phyloP scores from a whole-genome alignment of 2,797 vertebrate genomes.

The Pogonophryne albipinna region DNA sequence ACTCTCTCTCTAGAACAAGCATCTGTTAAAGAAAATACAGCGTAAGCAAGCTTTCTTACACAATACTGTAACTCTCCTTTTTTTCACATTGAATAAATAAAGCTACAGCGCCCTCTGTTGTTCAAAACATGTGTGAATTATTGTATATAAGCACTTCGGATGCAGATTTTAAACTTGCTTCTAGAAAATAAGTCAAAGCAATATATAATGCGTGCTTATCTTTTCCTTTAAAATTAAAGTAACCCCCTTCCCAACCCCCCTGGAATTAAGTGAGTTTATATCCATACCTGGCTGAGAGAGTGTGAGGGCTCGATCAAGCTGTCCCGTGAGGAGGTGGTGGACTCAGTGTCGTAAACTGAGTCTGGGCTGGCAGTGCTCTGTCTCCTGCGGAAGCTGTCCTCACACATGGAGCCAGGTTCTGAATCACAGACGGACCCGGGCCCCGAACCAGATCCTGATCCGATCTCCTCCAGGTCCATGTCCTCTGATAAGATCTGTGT shows the following conservation, averaged over 20 bases:
- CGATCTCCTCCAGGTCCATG: slow-evolving; percentile 86
- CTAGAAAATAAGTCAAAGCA: neutral
- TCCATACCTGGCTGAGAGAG: slow-evolving; percentile 65
- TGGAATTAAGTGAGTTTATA: neutral
- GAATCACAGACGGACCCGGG: slow-evolving; percentile 71
- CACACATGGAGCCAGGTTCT: slow-evolving; percentile 66
- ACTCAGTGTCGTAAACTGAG: slow-evolving; percentile 76
- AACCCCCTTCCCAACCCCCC: neutral
- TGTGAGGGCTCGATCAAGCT: slow-evolving; percentile 67
- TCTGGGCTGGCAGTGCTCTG: slow-evolving; percentile 67
- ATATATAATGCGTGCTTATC: neutral
- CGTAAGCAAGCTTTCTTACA: slow-evolving; percentile 17
- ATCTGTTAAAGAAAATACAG: slow-evolving; percentile 34
- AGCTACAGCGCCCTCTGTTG: slow-evolving; percentile 74
- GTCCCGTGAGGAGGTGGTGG: slow-evolving; percentile 75
- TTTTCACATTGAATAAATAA: slow-evolving; percentile 30
- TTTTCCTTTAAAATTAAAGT: neutral
- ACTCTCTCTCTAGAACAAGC: slow-evolving; percentile 29
- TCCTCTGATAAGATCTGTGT: slow-evolving; percentile 91
- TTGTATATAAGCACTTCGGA: neutral
- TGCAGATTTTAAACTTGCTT: neutral
- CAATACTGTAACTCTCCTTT: neutral
- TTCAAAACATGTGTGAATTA: neutral
- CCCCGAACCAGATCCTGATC: slow-evolving; percentile 68
- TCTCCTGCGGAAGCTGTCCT: slow-evolving; percentile 67